These are phyloP conservation scores for Cydia splendana DNA, from an alignment of 1,140 invertebrate genomes.

Conservation along the genomic window DNA sequence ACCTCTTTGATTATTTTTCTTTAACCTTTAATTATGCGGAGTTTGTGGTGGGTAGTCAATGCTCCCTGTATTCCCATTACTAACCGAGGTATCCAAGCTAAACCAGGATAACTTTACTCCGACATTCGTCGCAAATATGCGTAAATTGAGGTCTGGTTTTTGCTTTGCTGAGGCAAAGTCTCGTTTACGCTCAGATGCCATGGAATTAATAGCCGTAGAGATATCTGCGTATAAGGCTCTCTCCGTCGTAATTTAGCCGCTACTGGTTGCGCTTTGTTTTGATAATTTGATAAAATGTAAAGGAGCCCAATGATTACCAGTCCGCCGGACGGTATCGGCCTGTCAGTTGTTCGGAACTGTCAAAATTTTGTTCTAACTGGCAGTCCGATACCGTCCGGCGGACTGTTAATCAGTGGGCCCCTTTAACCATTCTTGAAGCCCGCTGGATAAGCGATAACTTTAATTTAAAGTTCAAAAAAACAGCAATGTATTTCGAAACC, in stretches of 20 bases:
- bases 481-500: background rate
- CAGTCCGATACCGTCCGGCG: no score
- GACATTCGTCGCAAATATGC: background rate
- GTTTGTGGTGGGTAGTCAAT: background rate
- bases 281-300: slow-evolving; percentile 13
- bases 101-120: background rate
- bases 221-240: slow-evolving; percentile 29
- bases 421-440: background rate
- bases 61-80: background rate
- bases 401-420: no score
- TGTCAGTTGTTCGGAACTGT: no score
- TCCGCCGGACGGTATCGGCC: no score
- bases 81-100: background rate
- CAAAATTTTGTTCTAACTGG: no score
- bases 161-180: background rate
- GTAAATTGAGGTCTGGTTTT: background rate
- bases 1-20: no score
- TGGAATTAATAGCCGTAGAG: slow-evolving; percentile 6
- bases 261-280: background rate
- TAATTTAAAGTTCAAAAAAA: background rate
- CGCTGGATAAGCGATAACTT: background rate
- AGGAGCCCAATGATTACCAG: no score
- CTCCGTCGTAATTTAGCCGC: slow-evolving; percentile 18
- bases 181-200: background rate
- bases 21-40: background rate